Base-by-base conservation (phyloP, 2,888 invertebrate species). In the Rhagium mordax region DNA sequence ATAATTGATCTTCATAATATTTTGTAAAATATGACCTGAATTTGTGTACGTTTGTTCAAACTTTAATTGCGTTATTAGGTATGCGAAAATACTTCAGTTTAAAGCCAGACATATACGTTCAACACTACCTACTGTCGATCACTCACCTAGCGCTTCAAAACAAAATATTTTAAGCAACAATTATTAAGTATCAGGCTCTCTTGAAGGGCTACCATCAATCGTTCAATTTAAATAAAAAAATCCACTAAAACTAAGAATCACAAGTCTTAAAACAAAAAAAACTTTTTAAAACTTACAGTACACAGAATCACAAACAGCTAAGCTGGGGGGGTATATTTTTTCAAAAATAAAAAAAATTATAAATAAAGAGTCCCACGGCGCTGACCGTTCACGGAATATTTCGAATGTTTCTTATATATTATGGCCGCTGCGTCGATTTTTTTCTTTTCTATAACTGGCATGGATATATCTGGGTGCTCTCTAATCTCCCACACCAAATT, bases 401-500 rank as follows among this genome's bases (percentile, higher is more conserved):
- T 81, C 85, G 89, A 85, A 86, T 89, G 85, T 87, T 89, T 86
- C 88, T 89, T 83, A 86, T 86, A 81, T 85, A 88, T 82, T 87
- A 89, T 83, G 87, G 84, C 81, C 85, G 89, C 82, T 83, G 87
- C 81, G 82, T 87, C 85, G 71, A 84, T 71, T 83, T 86, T 85
- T 74, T 80, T 82, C 74, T 85, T 86, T 41, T 84, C 80, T 55
- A 80, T 73, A 60, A 82, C 72, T 66, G 84, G 84, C 82, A 87
- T 85, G 49, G 86, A 86, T 70, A 87, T 86, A 67, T 87, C 87
- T 1, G 86, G 86, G 77, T 86, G 85, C 64, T 87, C 88, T 51
- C 86, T 76, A 29, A 86, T 83, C 86, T 95, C 95, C 95, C 95
- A 95, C 76, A 96, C 95, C 83, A 96, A 91, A 89, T 96, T 96